Evolutionary conservation across 2,888 invertebrate genomes (phyloP), one percentile per base, ranked within the genome.

Genomic region (Xanthia icteritia): DNA sequence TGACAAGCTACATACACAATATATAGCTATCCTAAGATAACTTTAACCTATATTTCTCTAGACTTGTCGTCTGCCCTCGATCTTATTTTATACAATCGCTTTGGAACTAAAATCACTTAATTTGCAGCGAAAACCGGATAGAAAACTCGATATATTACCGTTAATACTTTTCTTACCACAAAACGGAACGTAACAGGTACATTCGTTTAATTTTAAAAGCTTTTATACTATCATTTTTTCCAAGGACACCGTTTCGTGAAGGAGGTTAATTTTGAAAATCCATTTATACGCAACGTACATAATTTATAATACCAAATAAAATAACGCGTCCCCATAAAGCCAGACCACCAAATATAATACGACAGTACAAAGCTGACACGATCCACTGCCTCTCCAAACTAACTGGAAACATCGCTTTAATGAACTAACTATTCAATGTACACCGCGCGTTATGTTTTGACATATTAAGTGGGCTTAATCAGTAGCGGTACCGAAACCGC

Each of bases 401-500:
- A 72, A 76, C 42, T 61, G 65, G 39, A 51, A 61, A 72, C 71
- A 75, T 63, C 60, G 60, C 4, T 36, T 63, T 72, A 74, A 72
- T 69, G 48, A 77, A 71, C 45, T 45, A 9, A 67, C 73, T 72
- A 31, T 66, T 58, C 84, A 77, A 83, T 81, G 75, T 67, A 77
- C 48, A 65, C 3, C 17, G 23, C 13, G 36, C n/a, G 11, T 27
- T 65, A 63, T 65, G 73, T 73, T 77, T 73, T 69, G 61, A 66
- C 77, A 76, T 74, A 65, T 72, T 51, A 66, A 71, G 68, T 73
- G 60, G 31, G 76, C 60, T 72, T 84, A 66, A 81, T 86, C 78
- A 77, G 76, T 78, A 69, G 61, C 13, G 48, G 70, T 60, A 39
- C 6, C 23, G 42, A 77, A 77, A 74, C 84, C 70, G 54, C 78